Conservation (phyloP, 1,140 invertebrate genomes). For the Musca vetustissima region DNA sequence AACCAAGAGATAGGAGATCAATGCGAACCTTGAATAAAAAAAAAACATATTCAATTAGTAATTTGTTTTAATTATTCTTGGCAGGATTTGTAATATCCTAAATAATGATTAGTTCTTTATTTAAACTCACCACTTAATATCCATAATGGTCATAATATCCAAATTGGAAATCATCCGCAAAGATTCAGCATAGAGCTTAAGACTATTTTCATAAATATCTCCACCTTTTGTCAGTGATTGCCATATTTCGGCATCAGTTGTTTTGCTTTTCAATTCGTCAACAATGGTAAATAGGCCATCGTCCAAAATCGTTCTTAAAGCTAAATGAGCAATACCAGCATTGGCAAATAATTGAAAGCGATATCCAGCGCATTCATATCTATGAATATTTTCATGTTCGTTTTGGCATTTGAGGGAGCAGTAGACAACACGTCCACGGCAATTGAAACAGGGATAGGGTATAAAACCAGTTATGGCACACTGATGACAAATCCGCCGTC, state of each 20-base stretch:
- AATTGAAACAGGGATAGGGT: slow-evolving; percentile 41
- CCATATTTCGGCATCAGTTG: slow-evolving; percentile 31
- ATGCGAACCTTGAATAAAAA: slow-evolving; percentile 30
- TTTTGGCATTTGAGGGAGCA: slow-evolving; percentile 41
- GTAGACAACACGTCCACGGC: slow-evolving; percentile 41
- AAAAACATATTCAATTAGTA: too few species aligned
- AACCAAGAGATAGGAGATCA: slow-evolving; percentile 39
- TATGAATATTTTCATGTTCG: slow-evolving; percentile 31
- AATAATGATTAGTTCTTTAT: too few species aligned
- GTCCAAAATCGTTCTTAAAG: slow-evolving; percentile 36
- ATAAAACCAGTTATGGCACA: slow-evolving; percentile 40
- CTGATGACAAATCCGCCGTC: slow-evolving; percentile 40
- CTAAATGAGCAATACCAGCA: slow-evolving; percentile 41
- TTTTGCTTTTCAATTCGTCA: neutral
- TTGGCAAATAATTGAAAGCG: slow-evolving; percentile 30
- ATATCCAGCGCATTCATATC: slow-evolving; percentile 39
- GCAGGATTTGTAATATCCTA: too few species aligned
- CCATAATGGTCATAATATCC: slow-evolving; percentile 20
- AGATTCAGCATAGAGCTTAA: slow-evolving; percentile 29
- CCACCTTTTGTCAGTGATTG: slow-evolving; percentile 3
- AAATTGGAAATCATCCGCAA: slow-evolving; percentile 40
- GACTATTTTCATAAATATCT: neutral
- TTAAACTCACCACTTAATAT: slow-evolving; percentile 32
- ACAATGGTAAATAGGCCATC: slow-evolving; percentile 23
- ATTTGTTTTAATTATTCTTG: too few species aligned